Conservation (phyloP, 2,113 vertebrate species). For the Hoplias malabaricus region DNA sequence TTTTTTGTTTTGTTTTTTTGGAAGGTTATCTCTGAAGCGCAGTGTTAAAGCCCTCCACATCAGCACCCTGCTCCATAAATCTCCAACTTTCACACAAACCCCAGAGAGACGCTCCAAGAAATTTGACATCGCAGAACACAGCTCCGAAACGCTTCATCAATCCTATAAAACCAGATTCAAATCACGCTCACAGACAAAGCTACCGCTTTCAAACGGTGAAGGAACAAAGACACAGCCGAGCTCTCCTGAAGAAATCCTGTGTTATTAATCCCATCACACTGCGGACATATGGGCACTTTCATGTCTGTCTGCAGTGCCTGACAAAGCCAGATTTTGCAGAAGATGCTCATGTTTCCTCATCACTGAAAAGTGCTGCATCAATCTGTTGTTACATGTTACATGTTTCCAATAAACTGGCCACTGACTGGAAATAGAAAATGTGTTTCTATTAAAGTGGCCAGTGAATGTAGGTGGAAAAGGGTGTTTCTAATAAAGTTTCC, state of each 20-base stretch:
- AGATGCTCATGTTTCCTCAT: neutral
- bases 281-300: too few relatives aligned
- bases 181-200: neutral
- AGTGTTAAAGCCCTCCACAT: neutral
- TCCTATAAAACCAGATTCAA: neutral
- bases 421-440: too few relatives aligned
- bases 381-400: too few relatives aligned
- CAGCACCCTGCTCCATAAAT: neutral
- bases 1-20: neutral
- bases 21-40: neutral
- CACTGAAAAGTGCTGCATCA: too few relatives aligned
- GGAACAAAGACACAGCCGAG: neutral
- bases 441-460: too few relatives aligned
- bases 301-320: too few relatives aligned
- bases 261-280: neutral
- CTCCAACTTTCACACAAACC: slow-evolving; percentile 19
- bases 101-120: neutral
- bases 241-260: neutral
- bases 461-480: too few relatives aligned
- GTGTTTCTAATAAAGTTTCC: too few relatives aligned
- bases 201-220: neutral
- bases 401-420: too few relatives aligned
- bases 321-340: too few relatives aligned
- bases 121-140: neutral
- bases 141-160: neutral